Evolutionary conservation across 2,888 invertebrate genomes (phyloP).

Genomic region (Helicoverpa assulta): DNA sequence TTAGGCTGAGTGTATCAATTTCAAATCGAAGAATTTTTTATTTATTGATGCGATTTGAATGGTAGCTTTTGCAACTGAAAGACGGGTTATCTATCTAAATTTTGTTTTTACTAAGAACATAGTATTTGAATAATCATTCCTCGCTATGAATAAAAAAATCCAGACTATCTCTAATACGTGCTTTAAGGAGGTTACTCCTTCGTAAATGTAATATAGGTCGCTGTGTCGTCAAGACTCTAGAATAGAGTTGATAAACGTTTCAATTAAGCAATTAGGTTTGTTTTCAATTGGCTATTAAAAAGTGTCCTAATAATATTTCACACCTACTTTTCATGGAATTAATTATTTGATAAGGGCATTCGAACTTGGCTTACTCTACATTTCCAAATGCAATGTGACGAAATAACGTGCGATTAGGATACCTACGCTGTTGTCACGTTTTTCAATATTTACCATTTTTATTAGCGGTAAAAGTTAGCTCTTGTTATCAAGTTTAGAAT

Average conservation of each 20-base stretch:
- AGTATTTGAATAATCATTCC: too few relatives aligned
- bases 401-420: slow-evolving; percentile 48
- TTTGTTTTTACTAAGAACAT: too few relatives aligned
- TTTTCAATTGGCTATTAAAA: slow-evolving; percentile 49
- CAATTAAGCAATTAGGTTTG: slow-evolving; percentile 20
- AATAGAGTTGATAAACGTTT: not conserved
- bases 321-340: slow-evolving; percentile 28
- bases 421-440: slow-evolving; percentile 34
- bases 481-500: slow-evolving; percentile 28
- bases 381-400: slow-evolving; percentile 46
- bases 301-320: slow-evolving; percentile 20
- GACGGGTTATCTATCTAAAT: too few relatives aligned
- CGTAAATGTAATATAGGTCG: not conserved
- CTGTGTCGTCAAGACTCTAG: not conserved
- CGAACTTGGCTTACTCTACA: slow-evolving; percentile 54
- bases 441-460: slow-evolving; percentile 16
- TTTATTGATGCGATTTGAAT: too few relatives aligned
- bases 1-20: not conserved
- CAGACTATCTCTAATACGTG: not conserved
- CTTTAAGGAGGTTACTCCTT: not conserved
- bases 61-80: too few relatives aligned
- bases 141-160: too few relatives aligned
- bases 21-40: too few relatives aligned
- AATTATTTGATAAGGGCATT: slow-evolving; percentile 46
- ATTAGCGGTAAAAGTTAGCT: slow-evolving; percentile 33